Conservation (phyloP, 2,113 vertebrate genomes). For the Calyptomena viridis region DNA sequence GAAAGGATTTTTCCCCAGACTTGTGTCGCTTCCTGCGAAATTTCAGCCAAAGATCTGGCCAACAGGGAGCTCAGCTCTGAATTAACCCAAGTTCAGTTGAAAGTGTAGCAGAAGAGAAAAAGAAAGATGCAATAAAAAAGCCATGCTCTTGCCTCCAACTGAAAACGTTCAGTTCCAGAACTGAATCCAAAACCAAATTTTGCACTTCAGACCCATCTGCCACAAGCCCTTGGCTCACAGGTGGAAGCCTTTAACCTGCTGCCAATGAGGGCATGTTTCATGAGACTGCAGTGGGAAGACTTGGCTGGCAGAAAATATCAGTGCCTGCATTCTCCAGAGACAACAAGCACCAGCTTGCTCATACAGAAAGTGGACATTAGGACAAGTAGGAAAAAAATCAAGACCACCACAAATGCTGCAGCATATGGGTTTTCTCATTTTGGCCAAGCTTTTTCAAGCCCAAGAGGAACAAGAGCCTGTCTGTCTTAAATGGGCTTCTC, state of each 20-base stretch:
- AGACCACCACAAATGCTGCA: neutral
- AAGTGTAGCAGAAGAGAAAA: neutral
- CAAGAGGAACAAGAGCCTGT: neutral
- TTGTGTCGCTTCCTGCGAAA: neutral
- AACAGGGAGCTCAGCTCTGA: neutral
- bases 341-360: neutral
- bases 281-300: neutral
- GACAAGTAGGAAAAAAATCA: neutral
- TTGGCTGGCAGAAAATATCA: slow-evolving; percentile 3
- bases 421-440: neutral
- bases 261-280: slow-evolving; percentile 13
- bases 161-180: slow-evolving; percentile 9
- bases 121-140: neutral
- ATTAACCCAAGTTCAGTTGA: neutral
- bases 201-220: neutral
- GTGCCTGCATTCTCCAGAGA: neutral
- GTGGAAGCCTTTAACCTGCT: slow-evolving; percentile 3
- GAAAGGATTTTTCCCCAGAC: neutral
- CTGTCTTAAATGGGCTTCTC: neutral
- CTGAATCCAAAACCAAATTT: slow-evolving; percentile 42
- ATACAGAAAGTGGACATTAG: neutral
- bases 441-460: neutral
- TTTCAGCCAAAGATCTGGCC: neutral
- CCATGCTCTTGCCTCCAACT: neutral
- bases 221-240: neutral